Evolutionary conservation across 2,113 vertebrate species (phyloP), one percentile per base, ranked within the genome.

Genomic region (Catagonus wagneri): DNA sequence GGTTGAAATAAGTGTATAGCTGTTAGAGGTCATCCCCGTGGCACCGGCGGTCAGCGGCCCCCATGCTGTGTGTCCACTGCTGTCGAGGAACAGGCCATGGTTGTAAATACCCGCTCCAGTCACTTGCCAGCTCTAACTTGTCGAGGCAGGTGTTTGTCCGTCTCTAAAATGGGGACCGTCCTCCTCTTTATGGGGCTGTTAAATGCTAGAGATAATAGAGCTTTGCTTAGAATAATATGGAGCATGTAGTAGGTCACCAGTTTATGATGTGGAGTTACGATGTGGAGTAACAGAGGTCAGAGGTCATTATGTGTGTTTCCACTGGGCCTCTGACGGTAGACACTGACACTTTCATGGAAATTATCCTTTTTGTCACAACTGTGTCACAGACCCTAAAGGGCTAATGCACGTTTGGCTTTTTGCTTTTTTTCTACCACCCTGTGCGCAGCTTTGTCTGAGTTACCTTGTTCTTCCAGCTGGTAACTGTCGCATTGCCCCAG

Each of bases 381-480:
- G 2, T 68, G 52, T 68, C 89, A 85, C 23, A 68, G 78, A 75
- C 34, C n/a, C n/a, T 39, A 5, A 63, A 78, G 71, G 34, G 6
- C 60, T 71, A 3, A 36, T 29, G 10, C 0, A 4, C 23, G 0
- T 74, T 83, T 56, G 75, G 7, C 11, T 34, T 89, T 74, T 85
- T 3, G 27, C 60, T 36, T 17, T 34, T 66, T 69, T 65, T 54
- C n/a, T 58, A 58, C 52, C 34, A n/a, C 39, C 44, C 11, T 69
- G 32, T 58, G 11, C 39, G 15, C 58, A 86, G 50, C 50, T 95
- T 92, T 93, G 2, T 88, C 68, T 91, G 71, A 52, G 16, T 68
- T 56, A 52, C 61, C 56, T 50, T 87, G 44, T 52, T 81, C 54
- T 54, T 83, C 56, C 78, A 95, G 91, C 93, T 79, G 81, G 66